Evolutionary conservation across 2,797 vertebrate genomes (phyloP), one percentile per base, ranked within the genome.

Genomic region (Chiloscyllium punctatum): DNA sequence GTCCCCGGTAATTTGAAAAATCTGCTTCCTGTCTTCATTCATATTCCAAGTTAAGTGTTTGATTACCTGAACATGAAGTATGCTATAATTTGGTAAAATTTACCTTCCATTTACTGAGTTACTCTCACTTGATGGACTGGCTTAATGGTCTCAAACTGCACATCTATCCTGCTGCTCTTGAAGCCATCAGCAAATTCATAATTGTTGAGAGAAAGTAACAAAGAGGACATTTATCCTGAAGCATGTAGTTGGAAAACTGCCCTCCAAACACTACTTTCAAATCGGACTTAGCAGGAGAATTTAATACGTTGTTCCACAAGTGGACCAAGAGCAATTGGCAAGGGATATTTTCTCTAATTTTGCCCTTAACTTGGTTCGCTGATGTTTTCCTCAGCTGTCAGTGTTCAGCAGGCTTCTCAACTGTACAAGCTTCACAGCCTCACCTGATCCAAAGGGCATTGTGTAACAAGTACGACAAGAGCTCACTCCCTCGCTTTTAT

Each of bases 11-110:
- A 66, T 91, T 37, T 91, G 88, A 91, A 66, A 68, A 91, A 68
- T 68, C 57, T 66, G 88, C 16, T 91, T 91, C 57, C 88, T 68
- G 57, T 23, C 88, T 91, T 66, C 57, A 37, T 68, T 68, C 88
- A 42, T 68, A 91, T 66, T 91, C 62, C 33, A n/a, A 8, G 57
- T 91, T 91, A 23, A 91, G 88, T 91, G 62, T 91, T 91, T 91
- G 88, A 66, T 37, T 68, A 21, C 88, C 57, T 30, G 6, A 37
- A 91, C 33, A 18, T 68, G 88, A 91, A 91, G 88, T 37, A 25
- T 33, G 57, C 88, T 37, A 91, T 91, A 68, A 91, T 68, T 91
- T 91, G 57, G 66, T 66, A 68, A 91, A 91, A 68, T 25, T 33
- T 91, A n/a, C 33, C n/a, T 68, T 91, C 33, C 88, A 68, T n/a